A percentile compares a stretch with the other conserved stretches of the same genome.
Conservation (phyloP, 1,140 invertebrate genomes). For the Wasmannia auropunctata region DNA sequence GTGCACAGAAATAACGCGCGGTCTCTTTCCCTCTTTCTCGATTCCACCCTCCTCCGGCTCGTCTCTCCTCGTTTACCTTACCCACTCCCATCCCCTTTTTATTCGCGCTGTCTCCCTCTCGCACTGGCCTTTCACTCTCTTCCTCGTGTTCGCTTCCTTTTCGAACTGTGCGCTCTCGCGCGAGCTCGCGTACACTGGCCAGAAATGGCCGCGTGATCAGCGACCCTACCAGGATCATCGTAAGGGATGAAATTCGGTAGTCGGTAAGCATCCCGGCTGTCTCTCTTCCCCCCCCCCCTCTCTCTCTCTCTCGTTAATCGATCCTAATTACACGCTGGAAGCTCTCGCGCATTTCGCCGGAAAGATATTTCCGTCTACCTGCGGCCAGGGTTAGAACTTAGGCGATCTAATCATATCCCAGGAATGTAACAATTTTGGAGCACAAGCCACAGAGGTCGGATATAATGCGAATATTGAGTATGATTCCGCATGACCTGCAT, state of each 20-base stretch:
- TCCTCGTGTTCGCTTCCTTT: constrained; percentile 60
- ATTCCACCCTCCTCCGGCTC: constrained; percentile 55
- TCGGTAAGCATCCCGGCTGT: not conserved
- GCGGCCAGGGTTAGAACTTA: constrained; percentile 43
- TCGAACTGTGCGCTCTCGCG: constrained; percentile 62
- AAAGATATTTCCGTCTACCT: constrained; percentile 50
- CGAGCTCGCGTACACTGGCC: constrained; percentile 54
- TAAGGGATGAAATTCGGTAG: not conserved
- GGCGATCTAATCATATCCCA: constrained; percentile 33
- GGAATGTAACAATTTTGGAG: constrained; percentile 46
- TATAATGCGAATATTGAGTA: constrained; percentile 32
- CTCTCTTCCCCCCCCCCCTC: not conserved
- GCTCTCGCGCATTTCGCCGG: not conserved
- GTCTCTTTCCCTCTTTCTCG: constrained; percentile 66
- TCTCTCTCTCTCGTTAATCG: not conserved
- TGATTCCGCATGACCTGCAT: constrained; percentile 21
- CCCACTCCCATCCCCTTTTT: constrained; percentile 30
- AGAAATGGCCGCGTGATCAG: constrained; percentile 69
- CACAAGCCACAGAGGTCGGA: constrained; percentile 20
- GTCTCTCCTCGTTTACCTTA: constrained; percentile 46
- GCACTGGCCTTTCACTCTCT: not conserved
- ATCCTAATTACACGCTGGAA: constrained; percentile 29
- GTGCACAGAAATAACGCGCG: constrained; percentile 79
- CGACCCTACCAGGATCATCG: constrained; percentile 36
- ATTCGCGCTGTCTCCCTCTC: not conserved